Evolutionary conservation across 2,888 invertebrate species (phyloP), one percentile per base, ranked within the genome.

Genomic region (Proisotoma minuta): DNA sequence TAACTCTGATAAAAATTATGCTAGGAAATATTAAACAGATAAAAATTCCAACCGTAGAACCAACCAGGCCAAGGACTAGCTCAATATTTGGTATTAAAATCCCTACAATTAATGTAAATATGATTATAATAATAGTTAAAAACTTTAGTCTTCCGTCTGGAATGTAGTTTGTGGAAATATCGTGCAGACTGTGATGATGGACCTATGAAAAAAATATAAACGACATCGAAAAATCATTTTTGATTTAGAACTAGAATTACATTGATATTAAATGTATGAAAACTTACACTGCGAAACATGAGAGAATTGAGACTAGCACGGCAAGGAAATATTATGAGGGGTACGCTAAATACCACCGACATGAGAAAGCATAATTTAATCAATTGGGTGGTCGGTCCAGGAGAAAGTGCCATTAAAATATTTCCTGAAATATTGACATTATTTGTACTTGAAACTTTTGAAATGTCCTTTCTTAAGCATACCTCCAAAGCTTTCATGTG

Each of bases 261-360:
- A n/a, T n/a, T n/a, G n/a, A n/a, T n/a, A n/a, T n/a, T n/a, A n/a
- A n/a, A n/a, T n/a, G n/a, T n/a, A n/a, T n/a, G n/a, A n/a, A n/a
- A n/a, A 53, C 78, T 78, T 80, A 91, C 91, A 83, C 87, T 86
- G 76, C 86, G 85, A 76, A 89, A 95, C 4, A 96, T 79, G 62
- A 98, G 83, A 0, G 95, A 97, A 80, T 94, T 90, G 24, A 98
- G 81, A 76, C 95, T 94, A 12, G 91, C 91, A 63, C 98, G 82
- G 76, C 96, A 96, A 0, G 98, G 98, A 79, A 97, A 97, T 77
- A 98, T 91, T 73, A 95, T 91, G 69, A 99, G 83, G 1, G 98
- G 98, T 80, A 98, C 97, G 76, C 96, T 96, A 77, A 95, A 91
- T 18, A 95, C 95, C 28, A 98, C 85, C 0, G 96, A 95, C 74